Percentiles rank a stretch among this genome's conserved stretches.
These are phyloP conservation scores for Sarcoramphus papa DNA, from an alignment of 2,797 vertebrate genomes.

Conservation along the genomic window DNA sequence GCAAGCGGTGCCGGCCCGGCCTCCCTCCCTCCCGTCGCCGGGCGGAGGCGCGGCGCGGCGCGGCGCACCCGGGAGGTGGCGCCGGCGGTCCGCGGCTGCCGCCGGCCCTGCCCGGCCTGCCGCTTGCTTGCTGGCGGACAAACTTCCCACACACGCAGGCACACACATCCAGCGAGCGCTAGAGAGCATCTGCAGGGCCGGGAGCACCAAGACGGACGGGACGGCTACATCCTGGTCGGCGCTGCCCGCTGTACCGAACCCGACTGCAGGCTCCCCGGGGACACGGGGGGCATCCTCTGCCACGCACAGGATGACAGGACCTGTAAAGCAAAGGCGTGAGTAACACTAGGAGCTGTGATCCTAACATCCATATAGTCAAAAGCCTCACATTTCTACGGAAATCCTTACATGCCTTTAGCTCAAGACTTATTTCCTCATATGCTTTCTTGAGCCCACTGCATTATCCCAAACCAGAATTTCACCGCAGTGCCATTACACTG, in stretches of 20 bases:
- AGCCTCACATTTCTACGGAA: neutral
- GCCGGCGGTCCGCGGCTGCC: neutral
- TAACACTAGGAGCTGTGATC: accelerated
- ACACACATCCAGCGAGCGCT: accelerated
- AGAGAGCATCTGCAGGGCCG: too few relatives aligned
- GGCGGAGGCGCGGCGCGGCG: neutral
- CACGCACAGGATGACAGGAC: accelerated
- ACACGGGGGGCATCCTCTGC: too few relatives aligned
- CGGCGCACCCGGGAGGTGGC: neutral
- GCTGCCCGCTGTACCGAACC: too few relatives aligned
- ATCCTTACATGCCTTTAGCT: neutral
- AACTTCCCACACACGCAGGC: too few relatives aligned
- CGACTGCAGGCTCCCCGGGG: too few relatives aligned
- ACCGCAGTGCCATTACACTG: accelerated
- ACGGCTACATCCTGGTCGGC: too few relatives aligned
- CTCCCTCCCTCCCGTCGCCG: too few relatives aligned
- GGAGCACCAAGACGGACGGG: neutral
- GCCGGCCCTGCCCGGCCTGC: neutral
- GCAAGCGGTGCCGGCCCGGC: neutral
- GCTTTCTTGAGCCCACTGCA: neutral
- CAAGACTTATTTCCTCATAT: neutral
- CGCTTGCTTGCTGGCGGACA: too few relatives aligned
- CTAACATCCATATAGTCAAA: accelerated
- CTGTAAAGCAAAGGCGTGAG: neutral
- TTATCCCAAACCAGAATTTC: neutral